These are phyloP conservation scores for Chlorocebus sabaeus DNA, from an alignment of 2,113 vertebrate species.

Conservation along the genomic window DNA sequence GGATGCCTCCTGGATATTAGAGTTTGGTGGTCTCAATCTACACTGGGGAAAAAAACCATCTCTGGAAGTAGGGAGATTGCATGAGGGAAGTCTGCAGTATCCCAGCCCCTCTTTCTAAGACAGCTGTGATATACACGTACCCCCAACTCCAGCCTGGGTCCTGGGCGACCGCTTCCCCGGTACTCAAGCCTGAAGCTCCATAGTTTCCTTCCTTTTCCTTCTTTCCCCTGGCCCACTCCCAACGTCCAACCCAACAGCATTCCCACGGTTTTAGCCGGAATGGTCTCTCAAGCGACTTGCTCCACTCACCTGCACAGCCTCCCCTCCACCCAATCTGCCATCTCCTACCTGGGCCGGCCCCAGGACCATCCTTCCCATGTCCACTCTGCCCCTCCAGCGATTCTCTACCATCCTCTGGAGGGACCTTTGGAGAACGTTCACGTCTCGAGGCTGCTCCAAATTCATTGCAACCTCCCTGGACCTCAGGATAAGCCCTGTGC, in stretches of 20 bases:
- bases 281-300: background rate
- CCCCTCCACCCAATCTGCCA: accelerated
- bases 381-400: accelerated
- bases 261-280: background rate
- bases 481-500: background rate
- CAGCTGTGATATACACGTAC: accelerated
- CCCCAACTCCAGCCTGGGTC: no score
- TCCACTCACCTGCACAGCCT: background rate
- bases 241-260: accelerated
- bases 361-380: accelerated
- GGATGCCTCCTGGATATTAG: accelerated
- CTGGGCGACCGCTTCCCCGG: accelerated
- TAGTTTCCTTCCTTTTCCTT: background rate
- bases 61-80: background rate
- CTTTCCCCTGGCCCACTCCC: no score
- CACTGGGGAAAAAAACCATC: background rate
- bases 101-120: accelerated
- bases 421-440: background rate
- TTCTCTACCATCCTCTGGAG: no score
- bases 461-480: accelerated
- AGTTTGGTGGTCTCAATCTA: background rate
- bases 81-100: no score
- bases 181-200: accelerated
- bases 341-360: background rate
- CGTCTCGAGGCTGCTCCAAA: background rate